These are phyloP conservation scores for Carcina quercana DNA, from an alignment of 2,888 invertebrate genomes.

Conservation along the genomic window DNA sequence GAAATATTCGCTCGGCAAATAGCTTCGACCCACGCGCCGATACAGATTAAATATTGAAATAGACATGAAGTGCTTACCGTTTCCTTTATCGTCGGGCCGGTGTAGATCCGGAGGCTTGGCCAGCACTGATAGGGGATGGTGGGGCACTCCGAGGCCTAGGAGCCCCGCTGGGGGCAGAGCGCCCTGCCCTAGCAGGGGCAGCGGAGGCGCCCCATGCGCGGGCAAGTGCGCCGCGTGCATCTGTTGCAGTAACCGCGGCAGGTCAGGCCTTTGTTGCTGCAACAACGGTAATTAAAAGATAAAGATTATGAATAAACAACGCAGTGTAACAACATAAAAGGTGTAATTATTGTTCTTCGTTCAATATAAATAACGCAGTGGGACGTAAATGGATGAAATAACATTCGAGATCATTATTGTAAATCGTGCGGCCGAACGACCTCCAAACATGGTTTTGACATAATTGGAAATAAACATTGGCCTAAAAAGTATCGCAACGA, in stretches of 20 bases:
- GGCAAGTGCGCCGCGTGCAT: constrained; percentile 93
- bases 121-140: constrained; percentile 85
- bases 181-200: constrained; percentile 70
- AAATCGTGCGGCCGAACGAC: constrained; percentile 4
- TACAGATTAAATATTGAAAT: not conserved
- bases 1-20: constrained; percentile 7
- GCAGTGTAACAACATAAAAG: too few relatives aligned
- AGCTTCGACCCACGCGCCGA: constrained; percentile 5
- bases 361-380: constrained; percentile 3
- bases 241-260: constrained; percentile 89
- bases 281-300: too few relatives aligned
- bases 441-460: constrained; percentile 1
- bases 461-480: constrained; percentile 8
- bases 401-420: constrained; percentile 1
- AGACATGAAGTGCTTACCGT: constrained; percentile 63
- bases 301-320: too few relatives aligned
- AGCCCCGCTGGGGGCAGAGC: constrained; percentile 74
- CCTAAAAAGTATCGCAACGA: not conserved
- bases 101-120: constrained; percentile 86
- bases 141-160: constrained; percentile 80
- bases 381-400: constrained; percentile 3
- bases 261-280: constrained; percentile 90
- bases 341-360: not conserved
- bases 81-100: constrained; percentile 83
- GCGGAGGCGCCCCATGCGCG: constrained; percentile 82